Evolutionary conservation across 1,140 invertebrate species (phyloP).

Genomic region (Gonatopus flavifemur): DNA sequence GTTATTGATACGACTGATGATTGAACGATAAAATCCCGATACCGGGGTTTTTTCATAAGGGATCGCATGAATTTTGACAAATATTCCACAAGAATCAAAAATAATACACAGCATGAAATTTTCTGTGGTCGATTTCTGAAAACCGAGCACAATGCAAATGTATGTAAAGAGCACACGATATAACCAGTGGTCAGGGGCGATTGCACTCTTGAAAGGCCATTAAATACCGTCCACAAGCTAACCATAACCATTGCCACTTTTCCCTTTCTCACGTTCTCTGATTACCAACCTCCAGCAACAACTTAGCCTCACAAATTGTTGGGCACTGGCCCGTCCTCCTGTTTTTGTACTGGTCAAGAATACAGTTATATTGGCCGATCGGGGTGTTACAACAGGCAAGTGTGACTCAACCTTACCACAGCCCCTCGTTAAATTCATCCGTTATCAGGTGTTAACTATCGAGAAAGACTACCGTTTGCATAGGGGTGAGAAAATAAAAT

Average conservation of each 20-base stretch:
- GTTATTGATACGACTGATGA: no score
- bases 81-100: no score
- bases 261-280: no score
- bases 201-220: slow-evolving; percentile 52
- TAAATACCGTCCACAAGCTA: slow-evolving; percentile 52
- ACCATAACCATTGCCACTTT: slow-evolving; percentile 29
- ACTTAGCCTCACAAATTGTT: slow-evolving; percentile 20
- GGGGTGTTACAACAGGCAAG: slow-evolving; percentile 16
- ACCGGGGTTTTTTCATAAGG: no score
- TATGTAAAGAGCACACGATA: slow-evolving; percentile 44
- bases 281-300: slow-evolving; percentile 43
- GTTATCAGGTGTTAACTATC: slow-evolving; percentile 47
- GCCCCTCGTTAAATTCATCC: slow-evolving; percentile 51
- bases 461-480: no score
- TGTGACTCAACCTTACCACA: slow-evolving; percentile 40
- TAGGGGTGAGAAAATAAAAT: slow-evolving; percentile 41
- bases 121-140: slow-evolving; percentile 37
- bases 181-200: slow-evolving; percentile 34
- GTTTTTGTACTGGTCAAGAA: background rate
- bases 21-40: no score
- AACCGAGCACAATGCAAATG: no score
- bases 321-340: slow-evolving; percentile 12
- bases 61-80: no score
- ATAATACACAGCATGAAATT: no score
- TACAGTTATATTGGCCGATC: background rate